These are phyloP conservation scores for Drosophila biarmipes DNA, from an alignment of 1,140 invertebrate genomes.

Conservation along the genomic window DNA sequence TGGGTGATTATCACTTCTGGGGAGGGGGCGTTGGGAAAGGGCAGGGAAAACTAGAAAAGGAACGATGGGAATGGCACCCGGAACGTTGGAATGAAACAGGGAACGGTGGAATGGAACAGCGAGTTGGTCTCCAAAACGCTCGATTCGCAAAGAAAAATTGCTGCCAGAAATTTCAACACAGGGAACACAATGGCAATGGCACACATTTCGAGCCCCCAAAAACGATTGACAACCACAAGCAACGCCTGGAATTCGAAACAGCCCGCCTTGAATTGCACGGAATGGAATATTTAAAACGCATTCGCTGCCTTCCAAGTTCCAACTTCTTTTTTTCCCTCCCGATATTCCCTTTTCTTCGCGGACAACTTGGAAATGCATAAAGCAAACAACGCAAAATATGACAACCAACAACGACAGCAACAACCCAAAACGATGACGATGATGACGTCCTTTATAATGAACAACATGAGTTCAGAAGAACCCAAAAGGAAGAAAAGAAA, in stretches of 20 bases:
- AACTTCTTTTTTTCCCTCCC: constrained; percentile 1
- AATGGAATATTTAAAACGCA: constrained; percentile 79
- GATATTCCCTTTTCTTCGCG: constrained; percentile 2
- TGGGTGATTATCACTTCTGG: constrained; percentile 26
- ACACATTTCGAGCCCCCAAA: not conserved
- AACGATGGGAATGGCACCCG: not conserved
- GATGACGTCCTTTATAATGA: constrained; percentile 76
- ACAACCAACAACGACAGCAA: constrained; percentile 56
- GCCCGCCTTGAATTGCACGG: constrained; percentile 41
- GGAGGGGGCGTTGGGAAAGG: not conserved
- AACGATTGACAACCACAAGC: not conserved
- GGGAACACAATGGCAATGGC: not conserved
- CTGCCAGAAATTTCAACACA: not conserved
- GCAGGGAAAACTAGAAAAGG: not conserved
- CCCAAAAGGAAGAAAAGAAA: constrained; percentile 44
- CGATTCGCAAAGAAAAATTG: not conserved
- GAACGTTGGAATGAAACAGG: not conserved
- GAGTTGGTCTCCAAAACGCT: not conserved
- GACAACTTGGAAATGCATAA: constrained; percentile 72
- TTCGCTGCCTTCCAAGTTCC: constrained; percentile 37
- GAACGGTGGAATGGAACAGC: constrained; percentile 4
- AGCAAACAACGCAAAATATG: constrained; percentile 71
- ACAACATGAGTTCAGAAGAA: constrained; percentile 77
- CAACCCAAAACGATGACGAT: constrained; percentile 51
- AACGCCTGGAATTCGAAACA: constrained; percentile 38